Conservation (phyloP, 2,888 invertebrate genomes). For the Punctoribates punctum region DNA sequence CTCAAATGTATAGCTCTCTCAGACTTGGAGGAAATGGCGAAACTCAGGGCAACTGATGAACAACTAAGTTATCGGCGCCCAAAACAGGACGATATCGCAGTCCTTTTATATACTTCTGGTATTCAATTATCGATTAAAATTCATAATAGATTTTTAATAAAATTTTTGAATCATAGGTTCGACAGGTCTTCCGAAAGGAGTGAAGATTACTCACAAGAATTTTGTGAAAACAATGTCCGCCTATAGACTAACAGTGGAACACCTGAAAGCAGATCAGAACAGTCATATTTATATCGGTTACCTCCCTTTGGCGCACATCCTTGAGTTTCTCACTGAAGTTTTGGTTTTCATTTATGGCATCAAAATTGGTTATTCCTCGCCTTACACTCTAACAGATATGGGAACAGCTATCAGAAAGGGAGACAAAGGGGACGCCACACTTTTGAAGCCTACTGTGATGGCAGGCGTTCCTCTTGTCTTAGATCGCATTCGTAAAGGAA, state of each 20-base stretch:
- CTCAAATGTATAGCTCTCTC: constrained; percentile 45
- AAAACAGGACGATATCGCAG: constrained; percentile 73
- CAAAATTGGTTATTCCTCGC: constrained; percentile 92
- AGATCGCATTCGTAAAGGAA: constrained; percentile 94
- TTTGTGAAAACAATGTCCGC: constrained; percentile 40
- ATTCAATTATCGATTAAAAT: neutral
- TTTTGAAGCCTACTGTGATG: constrained; percentile 85
- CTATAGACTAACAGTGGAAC: neutral
- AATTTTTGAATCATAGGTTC: constrained; percentile 54
- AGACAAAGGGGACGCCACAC: constrained; percentile 85
- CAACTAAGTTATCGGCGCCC: constrained; percentile 55
- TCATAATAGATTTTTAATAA: neutral
- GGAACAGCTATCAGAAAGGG: constrained; percentile 72
- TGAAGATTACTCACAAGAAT: constrained; percentile 48
- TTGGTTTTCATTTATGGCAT: constrained; percentile 75
- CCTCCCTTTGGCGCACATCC: constrained; percentile 93
- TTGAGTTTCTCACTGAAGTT: constrained; percentile 77
- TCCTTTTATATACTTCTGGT: constrained; percentile 98
- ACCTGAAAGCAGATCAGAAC: neutral
- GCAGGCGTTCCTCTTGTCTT: constrained; percentile 93
- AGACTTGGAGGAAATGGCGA: constrained; percentile 79
- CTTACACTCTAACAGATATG: constrained; percentile 67
- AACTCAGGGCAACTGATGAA: neutral
- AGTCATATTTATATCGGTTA: constrained; percentile 86
- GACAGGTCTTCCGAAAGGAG: constrained; percentile 56